These are phyloP conservation scores for Loripinus fragilis DNA, from an alignment of 2,888 invertebrate species.

Conservation along the genomic window DNA sequence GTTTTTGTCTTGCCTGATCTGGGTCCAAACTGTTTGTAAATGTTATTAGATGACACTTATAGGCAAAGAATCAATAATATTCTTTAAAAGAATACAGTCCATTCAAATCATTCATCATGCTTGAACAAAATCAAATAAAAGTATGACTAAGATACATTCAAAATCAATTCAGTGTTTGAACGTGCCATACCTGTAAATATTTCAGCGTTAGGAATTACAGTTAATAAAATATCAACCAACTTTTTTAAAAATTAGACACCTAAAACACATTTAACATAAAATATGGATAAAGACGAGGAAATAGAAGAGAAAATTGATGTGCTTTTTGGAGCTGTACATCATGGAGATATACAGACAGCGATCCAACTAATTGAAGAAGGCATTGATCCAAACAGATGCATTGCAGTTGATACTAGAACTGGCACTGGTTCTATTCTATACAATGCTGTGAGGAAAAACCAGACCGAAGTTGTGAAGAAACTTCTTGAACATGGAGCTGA, in stretches of 20 bases:
- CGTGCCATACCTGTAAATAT: no score
- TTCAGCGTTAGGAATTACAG: no score
- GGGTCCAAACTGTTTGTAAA: no score
- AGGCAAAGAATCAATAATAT: no score
- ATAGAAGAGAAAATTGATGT: neutral
- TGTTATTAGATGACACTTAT: no score
- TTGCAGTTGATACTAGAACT: neutral
- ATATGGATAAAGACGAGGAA: neutral
- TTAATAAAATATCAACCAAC: no score
- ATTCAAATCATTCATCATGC: no score
- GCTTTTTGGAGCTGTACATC: neutral
- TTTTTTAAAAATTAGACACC: neutral
- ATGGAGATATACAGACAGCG: neutral
- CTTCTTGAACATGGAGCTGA: slow-evolving; percentile 13
- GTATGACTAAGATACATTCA: no score
- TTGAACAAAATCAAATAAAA: no score
- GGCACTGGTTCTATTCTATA: neutral
- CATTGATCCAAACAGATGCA: neutral
- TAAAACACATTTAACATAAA: neutral
- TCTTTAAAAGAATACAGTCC: no score
- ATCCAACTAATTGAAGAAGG: neutral
- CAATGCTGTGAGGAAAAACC: slow-evolving; percentile 13
- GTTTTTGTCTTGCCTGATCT: no score
- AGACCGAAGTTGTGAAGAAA: neutral
- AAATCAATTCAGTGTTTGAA: no score